Evolutionary conservation across 1,140 invertebrate genomes (phyloP).

Genomic region (Chironomus striatipennis): DNA sequence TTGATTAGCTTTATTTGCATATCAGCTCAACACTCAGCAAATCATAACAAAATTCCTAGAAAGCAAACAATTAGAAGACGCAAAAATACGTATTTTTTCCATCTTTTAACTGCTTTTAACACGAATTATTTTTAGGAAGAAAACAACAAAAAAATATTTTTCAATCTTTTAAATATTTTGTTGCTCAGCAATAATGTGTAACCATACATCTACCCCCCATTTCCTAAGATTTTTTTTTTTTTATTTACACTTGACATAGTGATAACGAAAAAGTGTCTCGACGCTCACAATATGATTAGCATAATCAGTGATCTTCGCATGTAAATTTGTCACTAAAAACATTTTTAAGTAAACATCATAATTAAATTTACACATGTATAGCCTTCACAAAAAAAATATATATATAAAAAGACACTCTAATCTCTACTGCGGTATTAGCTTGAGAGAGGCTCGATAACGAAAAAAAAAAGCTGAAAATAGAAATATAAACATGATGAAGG

Average conservation of each 20-base stretch:
- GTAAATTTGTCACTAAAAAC: conserved; percentile 1
- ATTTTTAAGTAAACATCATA: background rate
- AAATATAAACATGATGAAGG: background rate
- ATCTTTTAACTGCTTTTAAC: too few relatives aligned
- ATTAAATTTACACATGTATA: background rate
- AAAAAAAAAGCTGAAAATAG: background rate
- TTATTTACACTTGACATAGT: background rate
- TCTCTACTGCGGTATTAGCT: too few relatives aligned
- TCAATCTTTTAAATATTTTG: too few relatives aligned
- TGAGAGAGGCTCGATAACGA: background rate
- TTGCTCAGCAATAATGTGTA: background rate
- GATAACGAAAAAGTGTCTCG: background rate
- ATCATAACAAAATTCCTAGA: too few relatives aligned
- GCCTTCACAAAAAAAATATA: background rate
- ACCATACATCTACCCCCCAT: background rate
- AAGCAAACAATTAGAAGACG: too few relatives aligned
- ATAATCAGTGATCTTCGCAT: background rate
- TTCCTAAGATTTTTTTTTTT: background rate
- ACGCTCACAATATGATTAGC: background rate
- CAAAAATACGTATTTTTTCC: too few relatives aligned
- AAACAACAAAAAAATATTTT: too few relatives aligned
- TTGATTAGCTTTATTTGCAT: too few relatives aligned
- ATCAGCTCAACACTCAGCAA: too few relatives aligned
- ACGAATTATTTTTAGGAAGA: too few relatives aligned
- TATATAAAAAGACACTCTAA: too few relatives aligned